A percentile compares a stretch with the other conserved stretches of the same genome.
Evolutionary conservation across 2,113 vertebrate genomes (phyloP).

Genomic region (Mirza zaza): DNA sequence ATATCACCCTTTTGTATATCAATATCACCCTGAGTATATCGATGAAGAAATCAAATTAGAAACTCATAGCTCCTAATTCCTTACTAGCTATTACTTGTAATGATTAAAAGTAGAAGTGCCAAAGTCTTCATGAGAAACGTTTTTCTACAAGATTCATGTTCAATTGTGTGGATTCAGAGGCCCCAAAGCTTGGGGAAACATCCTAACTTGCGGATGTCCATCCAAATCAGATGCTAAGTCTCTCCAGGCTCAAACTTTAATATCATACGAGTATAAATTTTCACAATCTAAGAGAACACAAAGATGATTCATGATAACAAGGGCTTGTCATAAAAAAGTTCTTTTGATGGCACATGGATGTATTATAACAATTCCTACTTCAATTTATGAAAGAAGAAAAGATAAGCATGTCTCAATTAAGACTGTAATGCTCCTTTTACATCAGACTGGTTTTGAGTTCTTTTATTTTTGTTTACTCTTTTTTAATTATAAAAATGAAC

Average conservation of each 20-base stretch:
- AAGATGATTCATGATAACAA: not conserved
- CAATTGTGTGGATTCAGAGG: not conserved
- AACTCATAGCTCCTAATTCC: not conserved
- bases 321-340: not conserved
- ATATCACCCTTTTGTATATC: too few relatives aligned
- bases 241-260: not conserved
- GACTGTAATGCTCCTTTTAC: not conserved
- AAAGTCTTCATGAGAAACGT: slow-evolving; percentile 32
- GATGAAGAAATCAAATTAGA: slow-evolving; percentile 43
- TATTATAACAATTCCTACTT: not conserved
- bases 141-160: not conserved
- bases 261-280: not conserved
- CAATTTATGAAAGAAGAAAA: not conserved
- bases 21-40: not conserved
- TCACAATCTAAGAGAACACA: not conserved
- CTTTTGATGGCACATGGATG: not conserved
- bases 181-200: not conserved
- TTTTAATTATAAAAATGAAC: slow-evolving; percentile 25
- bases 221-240: not conserved
- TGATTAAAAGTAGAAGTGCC: not conserved
- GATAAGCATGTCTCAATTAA: not conserved
- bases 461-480: slow-evolving; percentile 32
- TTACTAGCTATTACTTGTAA: not conserved
- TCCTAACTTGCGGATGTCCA: not conserved
- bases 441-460: not conserved